Evolutionary conservation across 1,140 invertebrate genomes (phyloP), one percentile per base, ranked within the genome.

Genomic region (Harpegnathos saltator): DNA sequence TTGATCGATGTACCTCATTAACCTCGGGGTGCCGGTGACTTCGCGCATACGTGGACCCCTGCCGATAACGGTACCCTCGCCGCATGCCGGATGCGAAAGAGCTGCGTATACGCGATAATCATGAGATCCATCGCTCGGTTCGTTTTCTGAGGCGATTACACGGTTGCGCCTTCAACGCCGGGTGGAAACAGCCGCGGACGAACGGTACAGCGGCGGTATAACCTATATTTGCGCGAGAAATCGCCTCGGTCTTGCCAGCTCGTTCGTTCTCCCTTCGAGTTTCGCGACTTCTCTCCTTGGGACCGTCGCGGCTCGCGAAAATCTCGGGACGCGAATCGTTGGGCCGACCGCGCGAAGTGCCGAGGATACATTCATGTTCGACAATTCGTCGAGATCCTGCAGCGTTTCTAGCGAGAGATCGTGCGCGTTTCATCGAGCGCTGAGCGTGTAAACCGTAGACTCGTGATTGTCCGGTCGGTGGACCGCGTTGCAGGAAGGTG

Each of bases 1-100:
- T 5, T 44, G 38, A 44, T 44, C 38, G 38, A 44, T 44, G 38
- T 44, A 44, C 38, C n/a, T 61, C 22, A 29, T 17, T 73, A 73
- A 73, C 33, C 59, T 65, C 44, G 26, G 33, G 38, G 63, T 75
- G 73, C 1, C 29, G 22, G 44, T 75, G 73, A 75, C 73, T 75
- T 75, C 33, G 59, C 73, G 62, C 56, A 19, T 75, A 63, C 44
- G 24, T 19, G 24, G 12, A 50, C 59, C 38, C 38, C 38, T 11
- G 38, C 9, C 38, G 38, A 38, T 74, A 62, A 74, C 72, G 72
- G 72, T 74, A 74, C 26, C 4, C 56, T 19, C 24, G 58, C 71
- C 33, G 54, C 38, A 50, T 72, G 52, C 26, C 52, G 50, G 52
- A 72, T 62, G 58, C 58, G 56, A n/a, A n/a, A n/a, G n/a, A 29